Evolutionary conservation across 2,888 invertebrate genomes (phyloP), one percentile per base, ranked within the genome.

Genomic region (Parnassius mnemosyne): DNA sequence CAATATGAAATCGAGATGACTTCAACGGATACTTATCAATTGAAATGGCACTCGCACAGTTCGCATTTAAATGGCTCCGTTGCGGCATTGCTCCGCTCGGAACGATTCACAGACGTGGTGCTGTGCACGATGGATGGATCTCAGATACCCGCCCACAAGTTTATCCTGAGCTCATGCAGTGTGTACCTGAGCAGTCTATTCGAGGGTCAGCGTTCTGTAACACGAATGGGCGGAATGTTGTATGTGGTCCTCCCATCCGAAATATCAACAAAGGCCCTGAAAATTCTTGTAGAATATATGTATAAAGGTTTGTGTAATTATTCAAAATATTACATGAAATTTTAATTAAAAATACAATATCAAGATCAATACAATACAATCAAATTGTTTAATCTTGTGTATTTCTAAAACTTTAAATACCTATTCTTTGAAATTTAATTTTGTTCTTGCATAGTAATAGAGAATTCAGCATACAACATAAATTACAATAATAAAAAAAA

Each of bases 21-120:
- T 71, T 88, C 92, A 66, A 92, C 93, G 75, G 97, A 97, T 84
- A 97, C 96, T 74, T 97, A 96, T 84, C 96, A 97, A 85, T 92
- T 97, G 60, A 97, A 97, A 92, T 97, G 97, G 97, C 96, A 96
- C 85, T 96, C 96, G 70, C 96, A 96, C 91, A 94, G 95, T 75
- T 93, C 95, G 43, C 96, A 96, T 87, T 92, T 97, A 74, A 96
- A 96, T 85, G 94, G 95, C 58, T 96, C 96, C 66, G 95, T 97
- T 57, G 95, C 96, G 64, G 94, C 95, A 16, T 84, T 95, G 75
- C 93, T 95, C 16, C 94, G 95, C 65, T 96, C 95, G 75, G 96
- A 96, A 79, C 93, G 95, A 70, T 97, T 95, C 80, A 95, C 96
- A 53, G 97, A 97, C 82, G 96, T 96, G 61, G 93, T 96, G 65